Conservation (phyloP, 2,888 invertebrate genomes). For the Andrena chrysosceles region DNA sequence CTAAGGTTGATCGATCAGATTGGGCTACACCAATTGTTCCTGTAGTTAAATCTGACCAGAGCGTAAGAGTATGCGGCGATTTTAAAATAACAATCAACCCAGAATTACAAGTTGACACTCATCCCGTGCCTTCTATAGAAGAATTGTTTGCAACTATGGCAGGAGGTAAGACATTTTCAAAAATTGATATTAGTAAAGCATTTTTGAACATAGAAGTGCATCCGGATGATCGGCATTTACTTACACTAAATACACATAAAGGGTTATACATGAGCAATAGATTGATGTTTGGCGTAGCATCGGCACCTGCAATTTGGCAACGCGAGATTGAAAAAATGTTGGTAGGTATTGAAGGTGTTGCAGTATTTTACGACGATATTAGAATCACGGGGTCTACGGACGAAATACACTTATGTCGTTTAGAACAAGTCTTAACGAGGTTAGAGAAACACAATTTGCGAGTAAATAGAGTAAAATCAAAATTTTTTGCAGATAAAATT, state of each 20-base stretch:
- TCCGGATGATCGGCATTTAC: not conserved
- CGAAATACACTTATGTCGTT: no score
- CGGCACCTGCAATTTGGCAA: constrained; percentile 2
- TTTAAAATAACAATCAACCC: not conserved
- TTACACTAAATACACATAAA: not conserved
- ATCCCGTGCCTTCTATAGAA: not conserved
- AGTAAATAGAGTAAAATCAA: no score
- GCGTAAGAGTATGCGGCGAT: not conserved
- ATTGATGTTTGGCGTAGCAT: not conserved
- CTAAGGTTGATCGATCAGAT: not conserved
- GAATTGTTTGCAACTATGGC: not conserved
- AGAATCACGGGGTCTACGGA: no score
- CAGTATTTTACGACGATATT: no score
- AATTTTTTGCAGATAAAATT: no score
- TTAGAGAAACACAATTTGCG: no score
- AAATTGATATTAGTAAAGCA: not conserved
- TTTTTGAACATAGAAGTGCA: not conserved
- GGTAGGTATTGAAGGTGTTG: no score
- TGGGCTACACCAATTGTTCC: not conserved
- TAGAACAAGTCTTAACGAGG: no score
- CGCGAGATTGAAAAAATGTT: not conserved
- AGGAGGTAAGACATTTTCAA: not conserved
- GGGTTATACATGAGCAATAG: not conserved
- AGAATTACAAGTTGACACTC: not conserved
- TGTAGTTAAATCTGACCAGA: not conserved